Base-by-base conservation (phyloP, 2,888 invertebrate genomes). In the Neoscelio sp. region DNA sequence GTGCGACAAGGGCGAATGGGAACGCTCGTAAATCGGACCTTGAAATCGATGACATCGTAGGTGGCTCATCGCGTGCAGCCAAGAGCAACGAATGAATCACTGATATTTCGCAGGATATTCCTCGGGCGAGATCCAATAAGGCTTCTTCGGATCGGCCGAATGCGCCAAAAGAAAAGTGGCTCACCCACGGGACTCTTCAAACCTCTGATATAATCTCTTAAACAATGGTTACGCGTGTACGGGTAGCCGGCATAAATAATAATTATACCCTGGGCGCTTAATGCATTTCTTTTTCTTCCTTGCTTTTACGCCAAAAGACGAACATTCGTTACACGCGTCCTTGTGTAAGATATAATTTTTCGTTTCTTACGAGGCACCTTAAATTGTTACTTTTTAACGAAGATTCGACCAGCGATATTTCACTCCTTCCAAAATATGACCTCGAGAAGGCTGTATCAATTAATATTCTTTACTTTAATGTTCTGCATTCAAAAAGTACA, bases 21-120 rank as follows among this genome's bases (percentile, higher is more conserved):
- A 74, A 79, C 76, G 46, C 60, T 68, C 58, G 30, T 77, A 62
- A 54, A 46, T 68, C 35, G 50, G 64, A 54, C 83, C 85, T 84
- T 84, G 81, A 50, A 48, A 67, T 78, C 77, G 80, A 74, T 78
- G 85, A 82, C 82, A 80, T 80, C 80, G 82, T 82, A 82, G 80
- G 82, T 82, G 85, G 84, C 77, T 82, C 83, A 82, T 80, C 81
- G 58, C 48, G 40, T 64, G 62, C 62, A 79, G 48, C 82, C 78
- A 54, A 7, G 12, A 23, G 46, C 70, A 20, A 35, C 50, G 46
- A 23, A 52, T 74, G 84, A 85, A 75, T 85, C 83, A 85, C 13
- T 54, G 38, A 71, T 65, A 65, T 60, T 60, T 78, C 30, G 48
- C 70, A 54, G 60, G 73, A 83, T 84, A 80, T 5, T 23, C 26